Percentiles rank a stretch among this genome's conserved stretches.
phyloP scores from a whole-genome alignment of 2,888 invertebrate genomes.

The Anarsia innoxiella region DNA sequence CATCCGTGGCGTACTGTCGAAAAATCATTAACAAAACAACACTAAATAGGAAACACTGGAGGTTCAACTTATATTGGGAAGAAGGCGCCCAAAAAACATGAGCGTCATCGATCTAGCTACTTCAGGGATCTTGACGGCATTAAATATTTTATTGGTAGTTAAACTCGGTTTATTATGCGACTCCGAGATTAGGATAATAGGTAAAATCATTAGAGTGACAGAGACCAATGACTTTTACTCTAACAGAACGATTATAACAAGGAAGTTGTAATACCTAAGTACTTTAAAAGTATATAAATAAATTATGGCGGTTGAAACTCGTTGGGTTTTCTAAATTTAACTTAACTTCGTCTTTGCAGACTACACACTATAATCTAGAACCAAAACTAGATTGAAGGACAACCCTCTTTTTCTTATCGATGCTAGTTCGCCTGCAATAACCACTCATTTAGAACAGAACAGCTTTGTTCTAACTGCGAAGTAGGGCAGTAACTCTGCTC shows the following conservation, averaged over 20 bases:
- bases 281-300: too few species aligned
- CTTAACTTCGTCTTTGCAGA: too few species aligned
- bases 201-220: conserved; percentile 56
- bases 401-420: too few species aligned
- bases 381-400: too few species aligned
- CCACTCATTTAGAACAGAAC: conserved; percentile 1
- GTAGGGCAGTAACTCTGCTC: conserved; percentile 26
- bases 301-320: too few species aligned
- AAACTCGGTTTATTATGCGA: conserved; percentile 61
- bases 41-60: conserved; percentile 6
- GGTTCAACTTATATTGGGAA: conserved; percentile 36
- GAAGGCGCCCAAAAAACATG: conserved; percentile 42
- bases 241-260: too few species aligned
- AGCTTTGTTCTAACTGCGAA: conserved; percentile 21
- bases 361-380: too few species aligned
- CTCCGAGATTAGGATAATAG: conserved; percentile 66
- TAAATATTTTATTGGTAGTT: conserved; percentile 71
- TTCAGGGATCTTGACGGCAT: conserved; percentile 46
- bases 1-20: conserved; percentile 7
- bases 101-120: conserved; percentile 52
- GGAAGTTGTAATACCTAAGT: too few species aligned
- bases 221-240: conserved; percentile 25
- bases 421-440: too few species aligned
- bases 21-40: neutral
- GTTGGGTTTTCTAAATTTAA: too few species aligned